A percentile compares a stretch with the other conserved stretches of the same genome.
Evolutionary conservation across 2,797 vertebrate species (phyloP).

Genomic region (Phalanger gymnotis): DNA sequence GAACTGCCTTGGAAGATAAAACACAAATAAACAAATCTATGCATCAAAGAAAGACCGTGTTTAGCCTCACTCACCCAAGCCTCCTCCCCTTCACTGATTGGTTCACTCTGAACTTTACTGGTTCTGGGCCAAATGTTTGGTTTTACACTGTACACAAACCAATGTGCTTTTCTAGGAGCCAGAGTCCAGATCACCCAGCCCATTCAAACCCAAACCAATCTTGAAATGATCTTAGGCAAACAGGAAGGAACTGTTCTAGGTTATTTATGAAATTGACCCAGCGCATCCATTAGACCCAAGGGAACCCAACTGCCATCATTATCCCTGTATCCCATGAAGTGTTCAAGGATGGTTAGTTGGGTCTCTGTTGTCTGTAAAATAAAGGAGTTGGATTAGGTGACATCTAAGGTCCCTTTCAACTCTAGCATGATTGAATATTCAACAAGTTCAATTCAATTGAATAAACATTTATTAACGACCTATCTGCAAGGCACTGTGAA

Average conservation of each 20-base stretch:
- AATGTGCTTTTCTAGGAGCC: neutral
- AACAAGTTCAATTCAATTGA: neutral
- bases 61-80: neutral
- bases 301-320: neutral
- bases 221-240: neutral
- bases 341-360: neutral
- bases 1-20: neutral
- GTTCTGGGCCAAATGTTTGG: neutral
- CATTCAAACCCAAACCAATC: neutral
- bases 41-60: neutral
- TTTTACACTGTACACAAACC: conserved; percentile 42
- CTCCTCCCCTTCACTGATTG: neutral
- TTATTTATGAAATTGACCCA: neutral
- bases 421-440: neutral
- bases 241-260: neutral
- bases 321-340: neutral
- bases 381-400: neutral
- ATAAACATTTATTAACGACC: neutral
- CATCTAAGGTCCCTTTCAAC: neutral
- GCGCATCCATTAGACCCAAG: rapidly evolving
- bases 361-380: neutral
- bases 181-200: conserved; percentile 47
- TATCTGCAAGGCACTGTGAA: neutral
- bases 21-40: neutral
- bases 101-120: conserved; percentile 20